Evolutionary conservation across 2,113 vertebrate species (phyloP), one percentile per base, ranked within the genome.

Genomic region (Austrofundulus limnaeus): DNA sequence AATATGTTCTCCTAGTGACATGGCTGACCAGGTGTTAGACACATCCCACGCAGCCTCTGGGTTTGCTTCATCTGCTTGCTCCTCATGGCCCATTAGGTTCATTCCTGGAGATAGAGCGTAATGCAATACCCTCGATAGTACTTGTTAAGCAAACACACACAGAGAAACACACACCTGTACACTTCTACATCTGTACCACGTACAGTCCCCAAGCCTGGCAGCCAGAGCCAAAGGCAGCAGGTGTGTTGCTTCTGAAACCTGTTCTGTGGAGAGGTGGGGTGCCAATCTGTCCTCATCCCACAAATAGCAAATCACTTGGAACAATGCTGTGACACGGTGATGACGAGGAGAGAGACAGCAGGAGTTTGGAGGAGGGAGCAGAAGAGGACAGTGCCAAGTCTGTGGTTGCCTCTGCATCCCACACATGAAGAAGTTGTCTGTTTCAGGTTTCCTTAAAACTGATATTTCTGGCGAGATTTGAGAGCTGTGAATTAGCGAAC

Each of bases 21-120:
- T 78, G 82, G 78, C 81, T 73, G 84, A 88, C 77, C 84, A 85
- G 86, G 83, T 88, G 86, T 88, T 83, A 78, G 82, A 84, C 82
- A 83, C 77, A 79, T 78, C 21, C 38, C 42, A 75, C 37, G 50
- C 59, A 37, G 77, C 81, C 77, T 84, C 56, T 63, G 82, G 86
- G 84, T 71, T 77, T 71, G 72, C 76, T 79, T 84, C 49, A 39
- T 79, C 82, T 86, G 84, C 63, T 70, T 80, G 68, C 78, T 81
- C 61, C 83, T 81, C 77, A 88, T 58, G 60, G 75, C 75, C 79
- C 84, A 87, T 88, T 87, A 88, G 75, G 71, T 50, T 43, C 78
- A 80, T 83, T 87, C 61, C 71, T 50, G 66, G 64, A 87, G 77
- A 81, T 31, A 48, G 61, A 71, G 71, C 68, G 75, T 80, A 78